phyloP scores from a whole-genome alignment of 2,113 vertebrate species.

The Scytalopus superciliaris region DNA sequence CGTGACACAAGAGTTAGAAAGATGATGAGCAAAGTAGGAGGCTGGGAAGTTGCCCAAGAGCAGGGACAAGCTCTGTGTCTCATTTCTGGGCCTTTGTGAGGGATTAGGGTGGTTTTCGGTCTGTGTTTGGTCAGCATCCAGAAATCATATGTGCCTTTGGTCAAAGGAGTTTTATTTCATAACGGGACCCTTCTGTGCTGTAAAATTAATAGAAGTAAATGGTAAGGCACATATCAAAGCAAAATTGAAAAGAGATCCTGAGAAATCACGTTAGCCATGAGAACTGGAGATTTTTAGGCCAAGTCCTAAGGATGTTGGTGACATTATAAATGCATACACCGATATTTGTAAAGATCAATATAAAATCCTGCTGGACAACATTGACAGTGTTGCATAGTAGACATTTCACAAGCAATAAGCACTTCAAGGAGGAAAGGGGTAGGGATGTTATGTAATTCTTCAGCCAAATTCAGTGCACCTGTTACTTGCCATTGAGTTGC shows the following conservation, averaged over 20 bases:
- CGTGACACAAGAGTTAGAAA: not conserved
- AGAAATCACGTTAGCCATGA: not conserved
- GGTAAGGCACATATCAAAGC: not conserved
- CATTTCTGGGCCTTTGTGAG: not conserved
- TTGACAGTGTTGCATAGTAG: accelerated
- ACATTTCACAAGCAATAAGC: not conserved
- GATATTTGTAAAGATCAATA: not conserved
- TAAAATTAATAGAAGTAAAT: not conserved
- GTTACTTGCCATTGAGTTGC: not conserved
- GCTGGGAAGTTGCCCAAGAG: not conserved
- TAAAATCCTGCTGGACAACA: not conserved
- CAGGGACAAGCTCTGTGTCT: not conserved
- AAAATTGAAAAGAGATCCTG: not conserved
- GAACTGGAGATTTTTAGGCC: not conserved
- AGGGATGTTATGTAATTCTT: not conserved
- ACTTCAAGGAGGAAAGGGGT: not conserved
- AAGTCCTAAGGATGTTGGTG: not conserved
- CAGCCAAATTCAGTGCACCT: not conserved
- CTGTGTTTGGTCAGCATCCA: not conserved
- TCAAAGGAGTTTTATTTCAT: not conserved
- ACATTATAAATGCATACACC: not conserved
- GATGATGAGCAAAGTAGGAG: not conserved
- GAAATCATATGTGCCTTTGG: not conserved
- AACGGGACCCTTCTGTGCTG: not conserved
- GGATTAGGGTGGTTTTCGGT: not conserved